These are phyloP conservation scores for Galeruca laticollis DNA, from an alignment of 2,888 invertebrate genomes.

Conservation along the genomic window DNA sequence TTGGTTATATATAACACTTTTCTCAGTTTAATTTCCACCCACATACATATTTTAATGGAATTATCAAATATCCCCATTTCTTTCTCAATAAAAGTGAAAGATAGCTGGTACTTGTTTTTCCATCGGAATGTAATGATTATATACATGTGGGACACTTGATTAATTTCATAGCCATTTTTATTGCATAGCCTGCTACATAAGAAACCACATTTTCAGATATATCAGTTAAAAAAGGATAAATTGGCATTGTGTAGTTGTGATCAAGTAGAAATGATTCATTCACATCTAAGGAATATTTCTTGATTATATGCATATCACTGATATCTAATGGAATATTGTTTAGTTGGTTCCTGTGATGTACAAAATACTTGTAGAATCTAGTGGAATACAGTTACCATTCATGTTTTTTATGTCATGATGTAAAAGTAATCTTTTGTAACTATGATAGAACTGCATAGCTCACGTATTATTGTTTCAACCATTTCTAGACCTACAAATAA, in stretches of 20 bases:
- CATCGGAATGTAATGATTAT: too few relatives aligned
- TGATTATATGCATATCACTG: constrained; percentile 20
- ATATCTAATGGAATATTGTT: constrained; percentile 18
- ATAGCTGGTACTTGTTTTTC: too few relatives aligned
- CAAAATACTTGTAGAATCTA: too few relatives aligned
- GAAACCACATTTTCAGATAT: constrained; percentile 27
- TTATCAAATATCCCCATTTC: too few relatives aligned
- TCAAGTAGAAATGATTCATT: constrained; percentile 18
- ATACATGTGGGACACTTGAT: too few relatives aligned
- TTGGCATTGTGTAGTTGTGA: constrained; percentile 25
- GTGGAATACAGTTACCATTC: too few relatives aligned
- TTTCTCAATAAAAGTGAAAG: too few relatives aligned
- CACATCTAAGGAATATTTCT: constrained; percentile 13
- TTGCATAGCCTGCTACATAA: constrained; percentile 23
- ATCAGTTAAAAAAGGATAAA: constrained; percentile 19
- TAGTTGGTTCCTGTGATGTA: constrained; percentile 16
- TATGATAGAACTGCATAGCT: constrained; percentile 24
- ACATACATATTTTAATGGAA: too few relatives aligned
- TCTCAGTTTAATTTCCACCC: too few relatives aligned
- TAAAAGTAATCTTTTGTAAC: too few relatives aligned
- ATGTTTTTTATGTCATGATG: too few relatives aligned
- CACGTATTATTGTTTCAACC: constrained; percentile 35
- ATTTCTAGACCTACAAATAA: constrained; percentile 22
- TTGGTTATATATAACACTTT: too few relatives aligned
- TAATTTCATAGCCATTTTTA: constrained; percentile 19